phyloP scores from a whole-genome alignment of 2,888 invertebrate species.

The Ormyrus pomaceus region DNA sequence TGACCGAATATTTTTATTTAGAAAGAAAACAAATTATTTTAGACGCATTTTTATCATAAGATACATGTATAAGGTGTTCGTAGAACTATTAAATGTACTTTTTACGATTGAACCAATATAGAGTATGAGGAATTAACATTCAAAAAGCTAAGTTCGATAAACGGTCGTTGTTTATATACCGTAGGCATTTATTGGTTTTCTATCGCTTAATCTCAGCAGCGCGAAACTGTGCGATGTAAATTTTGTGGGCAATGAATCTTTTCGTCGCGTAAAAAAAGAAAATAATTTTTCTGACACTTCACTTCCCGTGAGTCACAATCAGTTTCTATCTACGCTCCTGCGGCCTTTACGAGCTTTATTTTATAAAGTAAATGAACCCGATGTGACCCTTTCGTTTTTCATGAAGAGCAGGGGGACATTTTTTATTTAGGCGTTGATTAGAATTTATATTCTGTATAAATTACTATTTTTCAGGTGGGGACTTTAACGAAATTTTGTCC shows the following conservation, averaged over 20 bases:
- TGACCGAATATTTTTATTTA: too few relatives aligned
- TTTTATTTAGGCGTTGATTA: conserved; percentile 1
- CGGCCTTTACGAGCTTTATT: conserved; percentile 41
- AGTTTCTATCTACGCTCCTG: conserved; percentile 36
- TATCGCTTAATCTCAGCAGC: too few relatives aligned
- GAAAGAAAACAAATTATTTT: too few relatives aligned
- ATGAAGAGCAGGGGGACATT: not conserved
- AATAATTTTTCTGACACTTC: conserved; percentile 15
- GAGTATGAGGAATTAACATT: too few relatives aligned
- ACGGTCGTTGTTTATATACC: not conserved
- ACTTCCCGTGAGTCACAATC: conserved; percentile 37
- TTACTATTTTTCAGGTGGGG: too few relatives aligned
- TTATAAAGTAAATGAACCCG: conserved; percentile 37
- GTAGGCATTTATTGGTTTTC: not conserved
- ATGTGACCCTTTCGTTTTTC: conserved; percentile 38
- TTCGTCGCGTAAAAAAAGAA: not conserved
- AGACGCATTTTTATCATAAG: too few relatives aligned
- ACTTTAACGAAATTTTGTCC: too few relatives aligned
- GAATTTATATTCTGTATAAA: not conserved
- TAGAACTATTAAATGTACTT: too few relatives aligned
- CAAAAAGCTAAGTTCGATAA: too few relatives aligned
- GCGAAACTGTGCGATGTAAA: not conserved
- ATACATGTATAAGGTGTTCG: too few relatives aligned
- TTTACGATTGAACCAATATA: too few relatives aligned
- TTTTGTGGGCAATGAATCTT: not conserved